Base-by-base conservation (phyloP, 2,888 invertebrate species). In the Parnassius smintheus region DNA sequence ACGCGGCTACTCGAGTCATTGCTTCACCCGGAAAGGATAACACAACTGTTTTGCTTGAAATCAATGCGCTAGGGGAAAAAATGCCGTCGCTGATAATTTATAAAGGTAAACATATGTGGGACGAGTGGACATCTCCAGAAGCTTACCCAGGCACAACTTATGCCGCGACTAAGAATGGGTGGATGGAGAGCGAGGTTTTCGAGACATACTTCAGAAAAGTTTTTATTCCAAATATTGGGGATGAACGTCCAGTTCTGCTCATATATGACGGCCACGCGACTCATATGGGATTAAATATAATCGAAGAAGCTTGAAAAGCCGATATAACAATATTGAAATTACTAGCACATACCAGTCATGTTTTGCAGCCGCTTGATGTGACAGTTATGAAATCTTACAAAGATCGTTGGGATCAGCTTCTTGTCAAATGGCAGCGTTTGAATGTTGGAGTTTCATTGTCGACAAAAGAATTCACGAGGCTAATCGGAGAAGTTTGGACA, bases 131-230 rank as follows among this genome's bases (percentile, higher is more conserved):
- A 0, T 68, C 70, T 42, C 56, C 59, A 9, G 66, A 72, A 11
- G 68, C 55, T 4, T 69, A 67, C 49, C 70, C 70, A 35, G 68
- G 69, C 9, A 72, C 70, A 58, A 53, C 66, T n/a, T 74, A 75
- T 56, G 71, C 75, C 8, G 73, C 74, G 8, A 75, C 72, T 10
- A 63, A 59, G 52, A 78, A 80, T 63, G 77, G 75, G 2, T 79
- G 77, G 76, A 80, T 81, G 72, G 75, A 81, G 54, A 66, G 69
- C 2, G 65, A 72, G 0, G 68, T 80, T 13, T 80, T 68, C 51
- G 71, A 68, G 50, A 59, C 41, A 9, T 74, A 68, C 56, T 72
- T 74, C 56, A 62, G 73, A 66, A 74, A 72, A 62, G 61, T 61
- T 13, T 72, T 73, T 62, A 59, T 71, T 9, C 55, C 59, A 2